Evolutionary conservation across 2,888 invertebrate genomes (phyloP).

Genomic region (Gnatocerus cornutus): DNA sequence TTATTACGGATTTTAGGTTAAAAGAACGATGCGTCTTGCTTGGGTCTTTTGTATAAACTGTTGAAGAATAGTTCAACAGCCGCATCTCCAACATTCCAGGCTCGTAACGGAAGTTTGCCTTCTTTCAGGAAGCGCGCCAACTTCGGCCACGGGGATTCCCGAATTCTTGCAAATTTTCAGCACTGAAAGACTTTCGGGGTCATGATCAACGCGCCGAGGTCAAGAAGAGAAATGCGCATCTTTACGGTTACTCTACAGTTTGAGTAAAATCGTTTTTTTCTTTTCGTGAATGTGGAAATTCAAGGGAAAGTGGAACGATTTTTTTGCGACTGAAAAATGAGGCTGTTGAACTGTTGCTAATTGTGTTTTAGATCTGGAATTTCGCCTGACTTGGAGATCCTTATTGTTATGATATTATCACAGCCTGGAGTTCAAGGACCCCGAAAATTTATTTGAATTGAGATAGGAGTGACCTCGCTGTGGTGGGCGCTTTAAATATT

Average conservation of each 20-base stretch:
- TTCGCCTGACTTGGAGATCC: slow-evolving; percentile 2
- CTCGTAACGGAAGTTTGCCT: slow-evolving; percentile 59
- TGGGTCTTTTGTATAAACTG: slow-evolving; percentile 53
- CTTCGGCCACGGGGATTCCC: background rate
- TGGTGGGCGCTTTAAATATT: background rate
- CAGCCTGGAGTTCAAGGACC: background rate
- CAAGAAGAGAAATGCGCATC: background rate
- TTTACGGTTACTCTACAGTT: background rate
- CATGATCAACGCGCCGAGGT: slow-evolving; percentile 19
- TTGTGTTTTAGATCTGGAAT: background rate
- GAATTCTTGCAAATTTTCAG: background rate
- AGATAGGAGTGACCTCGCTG: background rate
- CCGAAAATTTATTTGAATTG: background rate
- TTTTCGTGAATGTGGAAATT: background rate
- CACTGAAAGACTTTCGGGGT: slow-evolving; percentile 7
- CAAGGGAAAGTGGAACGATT: background rate
- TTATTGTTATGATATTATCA: slow-evolving; percentile 1
- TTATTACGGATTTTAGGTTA: slow-evolving; percentile 39
- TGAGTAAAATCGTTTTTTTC: no score
- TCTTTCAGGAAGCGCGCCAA: slow-evolving; percentile 15
- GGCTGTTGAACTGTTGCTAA: background rate
- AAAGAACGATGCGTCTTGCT: slow-evolving; percentile 51
- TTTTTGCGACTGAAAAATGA: background rate
- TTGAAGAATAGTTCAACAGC: slow-evolving; percentile 60
- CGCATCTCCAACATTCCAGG: slow-evolving; percentile 58